These are phyloP conservation scores for Fissipunctia ypsillon DNA, from an alignment of 2,888 invertebrate species.

Conservation along the genomic window DNA sequence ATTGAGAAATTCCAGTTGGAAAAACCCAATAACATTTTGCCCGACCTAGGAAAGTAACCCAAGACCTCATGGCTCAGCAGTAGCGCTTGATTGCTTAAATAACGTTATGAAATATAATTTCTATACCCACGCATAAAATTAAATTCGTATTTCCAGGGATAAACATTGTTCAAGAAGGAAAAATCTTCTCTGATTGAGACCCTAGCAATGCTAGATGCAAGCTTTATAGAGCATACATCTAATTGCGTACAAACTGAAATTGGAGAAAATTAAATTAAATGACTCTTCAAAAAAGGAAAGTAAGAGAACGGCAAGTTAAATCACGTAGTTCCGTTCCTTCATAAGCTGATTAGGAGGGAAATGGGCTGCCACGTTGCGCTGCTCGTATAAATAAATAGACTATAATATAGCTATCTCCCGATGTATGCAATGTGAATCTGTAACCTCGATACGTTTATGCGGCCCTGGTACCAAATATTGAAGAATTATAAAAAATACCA, in stretches of 20 bases:
- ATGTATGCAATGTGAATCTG: slow-evolving; percentile 28
- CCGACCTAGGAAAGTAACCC: too few relatives aligned
- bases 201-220: too few relatives aligned
- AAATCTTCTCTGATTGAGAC: not conserved
- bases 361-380: slow-evolving; percentile 52
- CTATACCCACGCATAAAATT: too few relatives aligned
- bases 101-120: too few relatives aligned
- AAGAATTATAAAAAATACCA: not conserved
- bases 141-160: too few relatives aligned
- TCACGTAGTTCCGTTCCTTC: slow-evolving; percentile 59
- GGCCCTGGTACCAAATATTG: slow-evolving; percentile 48
- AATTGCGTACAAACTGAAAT: slow-evolving; percentile 38
- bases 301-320: slow-evolving; percentile 41
- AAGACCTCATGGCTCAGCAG: too few relatives aligned
- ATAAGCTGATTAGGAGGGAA: slow-evolving; percentile 65
- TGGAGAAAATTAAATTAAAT: slow-evolving; percentile 25
- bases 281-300: slow-evolving; percentile 16
- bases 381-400: slow-evolving; percentile 38
- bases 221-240: slow-evolving; percentile 4
- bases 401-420: slow-evolving; percentile 9
- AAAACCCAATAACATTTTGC: too few relatives aligned
- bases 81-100: too few relatives aligned
- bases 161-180: too few relatives aligned
- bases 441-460: slow-evolving; percentile 28
- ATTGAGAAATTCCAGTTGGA: too few relatives aligned